These are phyloP conservation scores for Oreochromis aureus DNA, from an alignment of 2,113 vertebrate genomes.

Conservation along the genomic window DNA sequence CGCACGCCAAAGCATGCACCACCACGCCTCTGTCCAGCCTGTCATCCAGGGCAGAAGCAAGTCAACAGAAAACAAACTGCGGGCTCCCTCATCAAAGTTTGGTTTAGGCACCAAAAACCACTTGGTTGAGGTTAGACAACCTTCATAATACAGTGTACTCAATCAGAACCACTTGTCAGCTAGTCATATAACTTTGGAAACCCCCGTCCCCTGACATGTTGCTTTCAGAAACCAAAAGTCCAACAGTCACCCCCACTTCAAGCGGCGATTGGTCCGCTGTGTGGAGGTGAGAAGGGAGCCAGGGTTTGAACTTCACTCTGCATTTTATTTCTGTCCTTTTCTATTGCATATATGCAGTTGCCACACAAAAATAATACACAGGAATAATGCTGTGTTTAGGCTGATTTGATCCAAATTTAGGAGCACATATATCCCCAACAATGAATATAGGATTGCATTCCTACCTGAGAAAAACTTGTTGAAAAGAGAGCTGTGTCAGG, in stretches of 20 bases:
- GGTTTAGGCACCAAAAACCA: neutral
- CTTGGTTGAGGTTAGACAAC: neutral
- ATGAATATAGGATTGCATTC: neutral
- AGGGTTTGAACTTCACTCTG: neutral
- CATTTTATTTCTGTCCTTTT: neutral
- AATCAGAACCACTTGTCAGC: neutral
- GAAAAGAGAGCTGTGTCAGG: neutral
- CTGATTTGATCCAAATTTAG: neutral
- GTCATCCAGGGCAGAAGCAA: neutral
- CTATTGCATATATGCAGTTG: neutral
- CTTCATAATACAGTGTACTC: neutral
- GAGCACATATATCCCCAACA: neutral
- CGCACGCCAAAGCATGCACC: neutral
- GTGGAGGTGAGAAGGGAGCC: neutral
- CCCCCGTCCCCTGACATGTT: neutral
- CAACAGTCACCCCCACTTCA: neutral
- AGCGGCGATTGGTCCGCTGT: neutral
- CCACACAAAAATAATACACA: neutral
- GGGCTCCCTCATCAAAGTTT: neutral
- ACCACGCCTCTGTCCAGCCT: neutral
- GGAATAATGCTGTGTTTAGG: neutral
- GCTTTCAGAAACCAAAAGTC: neutral
- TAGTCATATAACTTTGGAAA: neutral
- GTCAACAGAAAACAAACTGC: neutral
- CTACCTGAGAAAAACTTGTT: neutral